Conservation (phyloP, 2,797 vertebrate genomes). For the Enteromius radiatus region DNA sequence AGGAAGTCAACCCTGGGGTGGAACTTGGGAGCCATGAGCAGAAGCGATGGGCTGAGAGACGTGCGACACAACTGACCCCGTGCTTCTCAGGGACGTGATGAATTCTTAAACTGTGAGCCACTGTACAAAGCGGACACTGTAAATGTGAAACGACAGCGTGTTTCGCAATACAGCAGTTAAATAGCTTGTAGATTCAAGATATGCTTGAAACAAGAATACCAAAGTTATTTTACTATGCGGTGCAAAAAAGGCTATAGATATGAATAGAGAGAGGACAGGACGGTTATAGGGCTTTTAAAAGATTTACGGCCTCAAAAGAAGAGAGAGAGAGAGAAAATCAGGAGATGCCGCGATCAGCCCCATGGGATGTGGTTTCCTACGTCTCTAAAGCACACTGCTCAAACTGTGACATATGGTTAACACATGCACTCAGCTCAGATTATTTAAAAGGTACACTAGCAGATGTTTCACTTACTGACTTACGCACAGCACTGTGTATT, state of each 20-base stretch:
- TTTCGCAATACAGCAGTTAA: constrained; percentile 11
- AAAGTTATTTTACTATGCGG: neutral
- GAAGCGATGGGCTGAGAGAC: constrained; percentile 26
- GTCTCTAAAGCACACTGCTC: constrained; percentile 20
- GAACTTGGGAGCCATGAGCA: constrained; percentile 18
- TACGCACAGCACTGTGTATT: neutral
- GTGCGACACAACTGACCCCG: neutral
- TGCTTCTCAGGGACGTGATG: neutral
- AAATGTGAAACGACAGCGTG: neutral
- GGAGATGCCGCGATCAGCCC: neutral
- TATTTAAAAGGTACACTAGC: neutral
- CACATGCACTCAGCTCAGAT: constrained; percentile 15
- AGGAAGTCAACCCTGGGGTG: constrained; percentile 33
- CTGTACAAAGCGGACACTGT: neutral
- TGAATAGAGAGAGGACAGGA: neutral
- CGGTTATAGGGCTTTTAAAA: constrained; percentile 19
- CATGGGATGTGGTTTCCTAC: constrained; percentile 5
- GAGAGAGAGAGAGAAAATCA: neutral
- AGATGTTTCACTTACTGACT: neutral
- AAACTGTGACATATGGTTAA: constrained; percentile 41
- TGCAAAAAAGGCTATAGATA: neutral
- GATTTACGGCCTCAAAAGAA: constrained; percentile 1
- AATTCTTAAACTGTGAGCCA: constrained; percentile 24
- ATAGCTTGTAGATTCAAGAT: constrained; percentile 11
- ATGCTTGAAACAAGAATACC: neutral